Conservation (phyloP, 2,888 invertebrate genomes). For the Eudasyphora cyanicolor region DNA sequence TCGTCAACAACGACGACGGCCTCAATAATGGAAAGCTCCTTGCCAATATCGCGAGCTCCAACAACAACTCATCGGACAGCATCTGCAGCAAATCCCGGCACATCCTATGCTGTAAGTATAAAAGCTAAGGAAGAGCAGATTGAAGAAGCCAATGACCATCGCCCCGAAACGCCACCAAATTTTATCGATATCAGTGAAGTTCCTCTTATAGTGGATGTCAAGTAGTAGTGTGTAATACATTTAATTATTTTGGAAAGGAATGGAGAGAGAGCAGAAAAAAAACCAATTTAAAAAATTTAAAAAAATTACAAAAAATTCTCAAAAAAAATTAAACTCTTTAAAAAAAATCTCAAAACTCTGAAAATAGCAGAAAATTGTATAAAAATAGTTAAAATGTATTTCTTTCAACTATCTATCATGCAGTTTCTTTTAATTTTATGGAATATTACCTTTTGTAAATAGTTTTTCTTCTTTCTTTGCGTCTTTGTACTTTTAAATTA, state of each 20-base stretch:
- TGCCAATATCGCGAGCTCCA: conserved; percentile 55
- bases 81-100: background rate
- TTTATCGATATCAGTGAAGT: conserved; percentile 80
- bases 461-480: conserved; percentile 51
- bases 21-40: conserved; percentile 38
- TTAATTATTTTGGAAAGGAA: conserved; percentile 67
- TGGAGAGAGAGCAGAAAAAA: conserved; percentile 42
- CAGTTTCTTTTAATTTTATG: conserved; percentile 46
- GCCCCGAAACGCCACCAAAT: conserved; percentile 77
- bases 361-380: conserved; percentile 66
- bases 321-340: conserved; percentile 61
- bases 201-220: conserved; percentile 80
- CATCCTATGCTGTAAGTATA: background rate
- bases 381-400: conserved; percentile 66
- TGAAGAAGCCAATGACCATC: conserved; percentile 67
- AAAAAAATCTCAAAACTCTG: conserved; percentile 63
- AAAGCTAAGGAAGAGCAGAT: background rate
- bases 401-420: conserved; percentile 52
- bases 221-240: conserved; percentile 79
- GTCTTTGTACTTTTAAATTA: conserved; percentile 42
- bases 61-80: conserved; percentile 41
- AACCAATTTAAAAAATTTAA: conserved; percentile 67
- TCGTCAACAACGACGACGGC: conserved; percentile 44
- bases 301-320: conserved; percentile 65
- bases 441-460: conserved; percentile 65